phyloP scores from a whole-genome alignment of 2,888 invertebrate species.

The Leptinotarsa haldemani region DNA sequence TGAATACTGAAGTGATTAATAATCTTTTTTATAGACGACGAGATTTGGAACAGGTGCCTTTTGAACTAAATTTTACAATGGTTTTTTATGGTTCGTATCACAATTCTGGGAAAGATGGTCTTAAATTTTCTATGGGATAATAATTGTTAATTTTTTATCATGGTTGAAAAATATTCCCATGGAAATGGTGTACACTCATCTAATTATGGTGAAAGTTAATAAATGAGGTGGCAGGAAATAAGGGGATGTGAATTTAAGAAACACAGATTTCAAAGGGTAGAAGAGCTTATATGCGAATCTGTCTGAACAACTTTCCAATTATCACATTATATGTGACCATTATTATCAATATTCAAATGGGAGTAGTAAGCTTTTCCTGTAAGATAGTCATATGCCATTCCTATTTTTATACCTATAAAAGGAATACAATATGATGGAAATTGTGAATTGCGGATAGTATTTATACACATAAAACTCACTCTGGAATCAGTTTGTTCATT shows the following conservation, averaged over 20 bases:
- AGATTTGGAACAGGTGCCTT: conserved; percentile 27
- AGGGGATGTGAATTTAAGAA: not conserved
- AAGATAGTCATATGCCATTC: too few relatives aligned
- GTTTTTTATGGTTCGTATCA: conserved; percentile 23
- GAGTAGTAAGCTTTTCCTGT: too few relatives aligned
- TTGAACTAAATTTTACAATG: conserved; percentile 25
- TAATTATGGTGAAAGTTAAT: conserved; percentile 9
- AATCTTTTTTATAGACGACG: conserved; percentile 40
- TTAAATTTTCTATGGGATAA: conserved; percentile 27
- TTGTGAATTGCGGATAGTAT: too few relatives aligned
- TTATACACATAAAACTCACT: too few relatives aligned
- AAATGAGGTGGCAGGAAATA: not conserved
- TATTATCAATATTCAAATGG: too few relatives aligned
- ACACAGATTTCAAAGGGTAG: not conserved
- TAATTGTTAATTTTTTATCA: conserved; percentile 31
- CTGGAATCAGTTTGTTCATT: too few relatives aligned
- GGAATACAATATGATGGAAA: too few relatives aligned
- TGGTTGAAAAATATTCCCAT: conserved; percentile 15
- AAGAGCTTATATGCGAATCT: not conserved
- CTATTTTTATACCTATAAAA: too few relatives aligned
- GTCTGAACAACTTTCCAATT: too few relatives aligned
- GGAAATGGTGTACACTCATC: not conserved
- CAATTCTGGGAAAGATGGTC: conserved; percentile 33
- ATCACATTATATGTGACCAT: too few relatives aligned
- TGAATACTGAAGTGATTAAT: conserved; percentile 42